Base-by-base conservation (phyloP, 2,888 invertebrate genomes). In the Leptopilina myrica region DNA sequence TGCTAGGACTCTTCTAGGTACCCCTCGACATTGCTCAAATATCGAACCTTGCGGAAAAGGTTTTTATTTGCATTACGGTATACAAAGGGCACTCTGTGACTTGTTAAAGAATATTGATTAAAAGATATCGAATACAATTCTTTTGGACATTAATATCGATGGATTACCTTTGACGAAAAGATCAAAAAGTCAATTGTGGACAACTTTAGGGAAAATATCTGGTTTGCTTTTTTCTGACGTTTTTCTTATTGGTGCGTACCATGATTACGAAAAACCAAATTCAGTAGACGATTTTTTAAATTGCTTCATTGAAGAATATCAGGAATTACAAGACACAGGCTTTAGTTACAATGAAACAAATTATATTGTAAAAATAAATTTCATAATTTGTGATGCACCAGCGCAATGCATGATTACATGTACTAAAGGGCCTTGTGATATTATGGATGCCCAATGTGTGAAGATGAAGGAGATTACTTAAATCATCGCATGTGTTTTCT, bases 371-470 rank as follows among this genome's bases (percentile, higher is more conserved):
- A 65, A 49, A 14, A 76, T 83, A 64, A 64, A 75, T 65, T 65
- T 53, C 6, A 12, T 83, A 26, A 26, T 79, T 59, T 82, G 80
- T 64, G 84, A 85, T 79, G 82, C 81, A 2, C 81, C 82, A 59
- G 82, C 85, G n/a, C 81, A 80, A 64, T 67, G 78, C 8, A 81
- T 78, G 66, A 67, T 83, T 5, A n/a, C 78, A 14, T 76, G 81
- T 64, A 73, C 81, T 20, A 81, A 80, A 76, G 69, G 76, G 11
- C 82, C 82, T 64, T 81, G 75, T 49, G 83, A 46, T 82, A 79
- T 46, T 80, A 49, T 64, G 76, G 80, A 59, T 85, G 84, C 64
- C 79, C 76, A 8, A 77, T 78, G 73, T 84, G 84, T 73, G 77
- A 62, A 5, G 76, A 65, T 53, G 78, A 82, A 77, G 78, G 67